Conservation (phyloP, 1,140 invertebrate species). For the Caenorhabditis brenneri region DNA sequence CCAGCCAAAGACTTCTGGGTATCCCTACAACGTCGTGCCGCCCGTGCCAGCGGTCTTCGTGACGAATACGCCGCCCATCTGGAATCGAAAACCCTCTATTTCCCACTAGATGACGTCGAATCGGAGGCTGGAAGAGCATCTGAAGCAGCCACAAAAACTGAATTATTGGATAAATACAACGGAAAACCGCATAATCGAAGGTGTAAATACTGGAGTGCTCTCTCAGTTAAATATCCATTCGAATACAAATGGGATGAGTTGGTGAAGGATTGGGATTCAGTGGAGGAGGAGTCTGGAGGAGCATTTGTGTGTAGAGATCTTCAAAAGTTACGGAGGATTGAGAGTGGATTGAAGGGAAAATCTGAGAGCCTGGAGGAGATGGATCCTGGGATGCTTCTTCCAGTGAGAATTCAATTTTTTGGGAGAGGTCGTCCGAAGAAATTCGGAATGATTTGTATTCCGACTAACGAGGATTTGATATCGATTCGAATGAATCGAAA, state of each 20-base stretch:
- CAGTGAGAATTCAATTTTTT: conserved; percentile 21
- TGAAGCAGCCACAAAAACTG: background rate
- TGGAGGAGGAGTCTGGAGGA: background rate
- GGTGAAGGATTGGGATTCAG: conserved; percentile 28
- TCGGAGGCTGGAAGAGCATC: conserved; percentile 47
- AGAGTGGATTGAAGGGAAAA: background rate
- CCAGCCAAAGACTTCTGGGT: conserved; percentile 53
- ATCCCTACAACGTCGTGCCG: conserved; percentile 53
- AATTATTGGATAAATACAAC: conserved; percentile 40
- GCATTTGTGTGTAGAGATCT: background rate
- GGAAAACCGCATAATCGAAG: conserved; percentile 51
- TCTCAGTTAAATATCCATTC: conserved; percentile 54
- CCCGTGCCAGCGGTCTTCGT: conserved; percentile 50
- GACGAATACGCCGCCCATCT: conserved; percentile 52
- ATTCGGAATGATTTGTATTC: conserved; percentile 21
- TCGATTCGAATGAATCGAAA: background rate
- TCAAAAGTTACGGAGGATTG: background rate
- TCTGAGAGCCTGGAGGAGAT: background rate
- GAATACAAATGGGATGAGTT: conserved; percentile 45
- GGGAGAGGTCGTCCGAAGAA: conserved; percentile 29
- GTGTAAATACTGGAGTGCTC: conserved; percentile 45
- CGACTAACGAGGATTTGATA: background rate
- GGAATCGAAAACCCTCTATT: conserved; percentile 42
- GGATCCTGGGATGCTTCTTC: background rate
- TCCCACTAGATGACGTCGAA: conserved; percentile 51